Evolutionary conservation across 2,113 vertebrate genomes (phyloP).

Genomic region (Clarias gariepinus): DNA sequence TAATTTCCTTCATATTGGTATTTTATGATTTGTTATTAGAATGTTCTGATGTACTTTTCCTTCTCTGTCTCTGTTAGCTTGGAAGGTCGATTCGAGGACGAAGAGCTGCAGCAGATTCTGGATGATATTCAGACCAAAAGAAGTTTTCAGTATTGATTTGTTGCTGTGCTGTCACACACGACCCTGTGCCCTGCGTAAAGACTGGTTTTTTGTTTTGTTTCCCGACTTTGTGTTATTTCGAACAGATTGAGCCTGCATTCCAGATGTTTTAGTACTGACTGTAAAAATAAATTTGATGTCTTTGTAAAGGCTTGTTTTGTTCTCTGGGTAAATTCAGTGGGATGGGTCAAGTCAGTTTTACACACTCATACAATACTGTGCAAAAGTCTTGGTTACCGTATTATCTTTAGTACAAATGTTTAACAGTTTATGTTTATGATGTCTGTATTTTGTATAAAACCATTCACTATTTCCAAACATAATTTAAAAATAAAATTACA

Average conservation of each 20-base stretch:
- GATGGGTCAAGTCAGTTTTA: not conserved
- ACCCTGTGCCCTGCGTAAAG: too few species aligned
- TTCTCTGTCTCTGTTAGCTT: slow-evolving; percentile 69
- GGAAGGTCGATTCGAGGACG: slow-evolving; percentile 95
- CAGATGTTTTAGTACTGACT: not conserved
- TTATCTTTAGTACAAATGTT: too few species aligned
- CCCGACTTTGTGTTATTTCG: not conserved
- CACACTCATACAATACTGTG: not conserved
- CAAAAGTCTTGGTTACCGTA: too few species aligned
- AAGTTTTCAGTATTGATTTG: slow-evolving; percentile 90
- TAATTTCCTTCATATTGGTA: not conserved
- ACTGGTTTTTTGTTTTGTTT: not conserved
- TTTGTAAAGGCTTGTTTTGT: slow-evolving; percentile 15
- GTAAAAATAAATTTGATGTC: slow-evolving; percentile 11
- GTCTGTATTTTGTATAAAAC: too few species aligned
- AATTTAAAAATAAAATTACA: too few species aligned
- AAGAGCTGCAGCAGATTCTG: slow-evolving; percentile 95
- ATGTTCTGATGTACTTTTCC: not conserved
- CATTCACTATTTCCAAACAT: too few species aligned
- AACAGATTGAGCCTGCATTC: not conserved
- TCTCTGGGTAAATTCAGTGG: not conserved
- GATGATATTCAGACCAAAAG: slow-evolving; percentile 98
- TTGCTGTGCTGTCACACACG: not conserved
- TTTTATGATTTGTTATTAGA: not conserved
- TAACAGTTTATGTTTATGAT: too few species aligned